Evolutionary conservation across 1,140 invertebrate species (phyloP), one percentile per base, ranked within the genome.

Genomic region (Bathynomus jamesi): DNA sequence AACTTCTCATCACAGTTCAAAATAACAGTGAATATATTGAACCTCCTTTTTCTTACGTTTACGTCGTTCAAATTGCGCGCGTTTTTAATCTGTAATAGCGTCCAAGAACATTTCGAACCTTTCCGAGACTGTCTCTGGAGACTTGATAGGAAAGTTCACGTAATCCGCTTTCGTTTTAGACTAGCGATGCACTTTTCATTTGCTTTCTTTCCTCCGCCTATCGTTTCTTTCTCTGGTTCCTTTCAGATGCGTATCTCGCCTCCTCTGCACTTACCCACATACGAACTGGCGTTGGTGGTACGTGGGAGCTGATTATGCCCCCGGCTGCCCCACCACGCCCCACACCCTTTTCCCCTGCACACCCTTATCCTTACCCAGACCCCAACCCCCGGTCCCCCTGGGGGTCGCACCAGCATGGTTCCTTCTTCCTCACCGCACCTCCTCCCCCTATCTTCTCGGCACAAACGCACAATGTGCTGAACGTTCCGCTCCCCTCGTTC

Each of bases 191-290:
- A n/a, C n/a, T 65, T 74, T 74, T 71, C 28, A 21, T 64, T 74
- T 74, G 27, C 64, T 74, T 65, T 70, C 28, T 71, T 70, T 74
- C 67, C 61, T 74, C 70, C 70, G 68, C 69, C 73, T 74, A 70
- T 74, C 69, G 70, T 74, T 68, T 73, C 68, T 73, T 74, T 77
- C 76, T 77, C 70, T 74, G 72, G 69, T 77, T 77, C 76, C 70
- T 77, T 77, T 70, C 76, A 77, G 76, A 77, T 77, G 65, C 67
- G 76, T 77, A 73, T 62, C 76, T 71, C 68, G 76, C 62, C 72
- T 74, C 73, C 72, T 70, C 70, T 72, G 70, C 76, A 74, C 72
- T 53, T 61, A 62, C 70, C 40, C 65, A 67, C 71, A 67, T 70
- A 31, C 28, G 71, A 69, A 61, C 53, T 70, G 53, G 67, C 60